A percentile compares a stretch with the other conserved stretches of the same genome.
These are phyloP conservation scores for Bufo gargarizans DNA, from an alignment of 2,113 vertebrate genomes.

Conservation along the genomic window DNA sequence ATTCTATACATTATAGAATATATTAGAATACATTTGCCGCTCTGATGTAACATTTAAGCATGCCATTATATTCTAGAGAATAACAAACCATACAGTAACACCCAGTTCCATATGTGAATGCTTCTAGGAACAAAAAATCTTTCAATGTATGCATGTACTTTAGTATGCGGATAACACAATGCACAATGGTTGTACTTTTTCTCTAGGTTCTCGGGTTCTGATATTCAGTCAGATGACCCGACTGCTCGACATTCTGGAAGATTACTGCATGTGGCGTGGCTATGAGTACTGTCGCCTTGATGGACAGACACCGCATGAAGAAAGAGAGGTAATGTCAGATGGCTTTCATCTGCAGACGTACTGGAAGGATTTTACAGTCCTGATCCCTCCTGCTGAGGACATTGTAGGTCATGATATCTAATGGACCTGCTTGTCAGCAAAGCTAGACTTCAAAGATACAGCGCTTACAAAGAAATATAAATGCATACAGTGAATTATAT, in stretches of 20 bases:
- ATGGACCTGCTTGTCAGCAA: conserved; percentile 17
- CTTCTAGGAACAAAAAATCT: conserved; percentile 1
- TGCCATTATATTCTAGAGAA: background rate
- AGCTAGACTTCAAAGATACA: background rate
- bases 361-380: conserved; percentile 7
- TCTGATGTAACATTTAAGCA: background rate
- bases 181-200: background rate
- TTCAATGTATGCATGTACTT: background rate
- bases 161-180: background rate
- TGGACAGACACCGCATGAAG: conserved; percentile 87
- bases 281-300: conserved; percentile 88
- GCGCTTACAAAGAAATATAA: background rate
- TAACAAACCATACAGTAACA: conserved; percentile 22
- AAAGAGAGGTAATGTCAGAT: conserved; percentile 79
- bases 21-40: background rate
- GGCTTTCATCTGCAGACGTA: conserved; percentile 11
- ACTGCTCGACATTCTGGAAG: conserved; percentile 86
- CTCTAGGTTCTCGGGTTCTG: conserved; percentile 82
- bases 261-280: conserved; percentile 91
- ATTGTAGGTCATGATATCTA: conserved; percentile 6
- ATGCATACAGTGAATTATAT: background rate
- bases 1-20: conserved; percentile 21
- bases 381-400: background rate
- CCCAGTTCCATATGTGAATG: background rate
- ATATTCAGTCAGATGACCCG: conserved; percentile 92